phyloP scores from a whole-genome alignment of 2,797 vertebrate species.

The Scolopax rusticola region DNA sequence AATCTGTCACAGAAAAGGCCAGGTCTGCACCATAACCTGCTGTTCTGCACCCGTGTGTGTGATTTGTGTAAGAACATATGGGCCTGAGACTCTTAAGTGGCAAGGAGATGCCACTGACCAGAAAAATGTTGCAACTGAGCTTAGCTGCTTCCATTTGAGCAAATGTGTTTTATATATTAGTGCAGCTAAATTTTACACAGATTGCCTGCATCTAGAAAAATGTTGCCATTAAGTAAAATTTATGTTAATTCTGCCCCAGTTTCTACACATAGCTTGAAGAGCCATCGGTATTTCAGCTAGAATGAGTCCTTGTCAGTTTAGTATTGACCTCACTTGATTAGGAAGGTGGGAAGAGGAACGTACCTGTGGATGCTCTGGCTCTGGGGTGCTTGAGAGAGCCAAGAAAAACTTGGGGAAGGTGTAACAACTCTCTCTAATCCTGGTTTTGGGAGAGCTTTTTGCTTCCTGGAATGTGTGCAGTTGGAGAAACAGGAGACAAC shows the following conservation, averaged over 20 bases:
- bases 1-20: neutral
- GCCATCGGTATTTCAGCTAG: neutral
- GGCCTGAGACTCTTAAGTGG: neutral
- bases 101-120: neutral
- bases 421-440: neutral
- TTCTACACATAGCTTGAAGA: neutral
- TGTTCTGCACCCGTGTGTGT: neutral
- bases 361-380: fast-evolving
- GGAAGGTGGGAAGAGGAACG: neutral
- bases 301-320: neutral
- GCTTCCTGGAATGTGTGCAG: fast-evolving
- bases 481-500: neutral
- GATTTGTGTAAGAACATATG: neutral
- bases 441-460: neutral
- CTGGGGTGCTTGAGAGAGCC: neutral
- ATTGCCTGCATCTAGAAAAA: neutral
- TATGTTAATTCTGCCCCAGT: neutral
- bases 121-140: neutral
- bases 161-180: neutral
- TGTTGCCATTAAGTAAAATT: neutral
- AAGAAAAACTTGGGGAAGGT: neutral
- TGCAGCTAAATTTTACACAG: neutral
- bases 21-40: fast-evolving
- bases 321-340: neutral
- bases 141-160: neutral